Base-by-base conservation (phyloP, 2,797 vertebrate species). In the Liasis olivaceus region DNA sequence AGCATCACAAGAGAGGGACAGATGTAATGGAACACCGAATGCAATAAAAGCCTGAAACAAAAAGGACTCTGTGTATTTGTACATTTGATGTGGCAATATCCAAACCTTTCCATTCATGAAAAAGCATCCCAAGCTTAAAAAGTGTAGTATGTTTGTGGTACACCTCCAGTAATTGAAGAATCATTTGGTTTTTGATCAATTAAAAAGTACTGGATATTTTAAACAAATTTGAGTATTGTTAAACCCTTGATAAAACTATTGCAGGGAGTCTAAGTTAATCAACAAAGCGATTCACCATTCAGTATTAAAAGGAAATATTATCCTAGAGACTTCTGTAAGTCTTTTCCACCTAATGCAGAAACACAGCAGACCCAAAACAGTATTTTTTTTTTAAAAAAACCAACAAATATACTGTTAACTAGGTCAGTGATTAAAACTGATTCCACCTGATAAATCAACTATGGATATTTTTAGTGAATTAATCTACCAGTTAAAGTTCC, bases 21-120 rank as follows among this genome's bases (percentile, higher is more conserved):
- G 93, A 87, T 96, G 95, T 96, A 95, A 95, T 60, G 42, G 91
- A 96, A 63, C 86, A 95, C 94, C 91, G 84, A 97, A 96, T 94
- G 95, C 95, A 97, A 96, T 96, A 96, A 97, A 81, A 97, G 92
- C 77, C 91, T 20, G 91, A 93, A 94, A 95, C 0, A 90, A 91
- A 93, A 87, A 51, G 91, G 59, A 54, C 87, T 62, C 90, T 2
- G 42, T 85, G 51, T 93, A 88, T 88, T 91, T 95, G 20, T 94
- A 94, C 59, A 62, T 90, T 92, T 59, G 4, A 81, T 93, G 58
- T 58, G 47, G 24, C 42, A 0, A 15, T 62, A 31, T 42, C 86
- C n/a, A 87, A 26, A 15, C 13, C 14, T 58, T 86, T 58, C n/a
- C 42, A 63, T 47, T 31, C 36, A 86, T 20, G 6, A 4, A 87